Conservation (phyloP, 2,113 vertebrate genomes). For the Ciconia maguari region DNA sequence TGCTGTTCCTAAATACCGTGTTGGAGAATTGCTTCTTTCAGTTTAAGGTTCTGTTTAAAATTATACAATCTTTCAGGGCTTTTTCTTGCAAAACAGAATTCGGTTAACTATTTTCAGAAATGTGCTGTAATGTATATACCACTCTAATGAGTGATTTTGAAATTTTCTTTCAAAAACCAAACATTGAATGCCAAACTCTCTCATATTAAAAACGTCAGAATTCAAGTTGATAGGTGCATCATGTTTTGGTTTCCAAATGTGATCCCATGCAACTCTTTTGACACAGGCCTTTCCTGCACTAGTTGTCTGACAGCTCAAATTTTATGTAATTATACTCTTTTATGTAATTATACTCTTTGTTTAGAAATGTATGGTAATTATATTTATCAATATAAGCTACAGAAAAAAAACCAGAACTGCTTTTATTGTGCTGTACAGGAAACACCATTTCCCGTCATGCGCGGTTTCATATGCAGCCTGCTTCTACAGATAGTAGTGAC, state of each 20-base stretch:
- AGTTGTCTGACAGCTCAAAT: neutral
- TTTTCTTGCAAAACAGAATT: neutral
- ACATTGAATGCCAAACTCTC: neutral
- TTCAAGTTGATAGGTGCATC: neutral
- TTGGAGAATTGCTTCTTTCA: neutral
- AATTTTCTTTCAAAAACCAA: neutral
- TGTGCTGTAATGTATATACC: neutral
- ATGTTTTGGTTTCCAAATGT: neutral
- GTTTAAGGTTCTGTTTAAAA: neutral
- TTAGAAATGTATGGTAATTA: neutral
- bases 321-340: neutral
- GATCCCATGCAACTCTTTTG: neutral
- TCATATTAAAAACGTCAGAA: neutral
- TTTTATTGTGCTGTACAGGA: slow-evolving; percentile 26
- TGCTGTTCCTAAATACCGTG: neutral
- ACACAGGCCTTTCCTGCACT: neutral
- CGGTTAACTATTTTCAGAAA: neutral
- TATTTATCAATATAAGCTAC: slow-evolving; percentile 15
- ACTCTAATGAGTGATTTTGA: neutral
- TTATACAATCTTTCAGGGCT: neutral
- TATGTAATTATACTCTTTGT: neutral
- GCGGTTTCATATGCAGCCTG: neutral
- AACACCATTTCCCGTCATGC: neutral
- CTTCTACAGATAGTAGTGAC: neutral
- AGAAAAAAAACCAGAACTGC: neutral